These are phyloP conservation scores for Aradophagus sp. DNA, from an alignment of 1,140 invertebrate genomes.

Conservation along the genomic window DNA sequence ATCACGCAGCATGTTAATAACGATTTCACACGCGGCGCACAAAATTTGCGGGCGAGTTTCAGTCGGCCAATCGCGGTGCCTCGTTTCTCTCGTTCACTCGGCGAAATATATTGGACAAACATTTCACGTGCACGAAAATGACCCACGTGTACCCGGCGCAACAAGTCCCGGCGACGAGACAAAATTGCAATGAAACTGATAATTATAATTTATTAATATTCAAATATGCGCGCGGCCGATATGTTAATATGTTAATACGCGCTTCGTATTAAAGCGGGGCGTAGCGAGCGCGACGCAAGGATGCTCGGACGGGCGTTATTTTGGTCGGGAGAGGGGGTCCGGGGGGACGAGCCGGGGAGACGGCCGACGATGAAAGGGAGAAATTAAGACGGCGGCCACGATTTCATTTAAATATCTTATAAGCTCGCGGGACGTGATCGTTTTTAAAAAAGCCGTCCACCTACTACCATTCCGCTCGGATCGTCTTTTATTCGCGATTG, in stretches of 20 bases:
- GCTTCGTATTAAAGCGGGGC: slow-evolving; percentile 47
- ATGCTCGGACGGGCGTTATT: no score
- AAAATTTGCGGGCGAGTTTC: no score
- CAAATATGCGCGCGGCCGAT: slow-evolving; percentile 53
- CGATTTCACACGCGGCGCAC: no score
- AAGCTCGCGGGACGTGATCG: slow-evolving; percentile 42
- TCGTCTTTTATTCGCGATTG: slow-evolving; percentile 36
- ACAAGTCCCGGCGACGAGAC: slow-evolving; percentile 27
- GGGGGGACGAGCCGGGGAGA: slow-evolving; percentile 10
- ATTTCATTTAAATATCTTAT: slow-evolving; percentile 60
- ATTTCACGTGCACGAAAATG: slow-evolving; percentile 47
- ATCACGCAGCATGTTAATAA: no score
- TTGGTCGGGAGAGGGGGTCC: no score
- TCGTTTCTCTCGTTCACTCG: slow-evolving; percentile 6
- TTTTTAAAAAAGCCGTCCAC: slow-evolving; percentile 38
- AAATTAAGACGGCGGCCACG: slow-evolving; percentile 47
- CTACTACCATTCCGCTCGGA: slow-evolving; percentile 26
- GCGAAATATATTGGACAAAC: slow-evolving; percentile 45
- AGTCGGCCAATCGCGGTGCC: background rate
- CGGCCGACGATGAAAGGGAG: slow-evolving; percentile 41
- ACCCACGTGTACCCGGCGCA: slow-evolving; percentile 14
- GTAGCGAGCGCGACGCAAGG: slow-evolving; percentile 33
- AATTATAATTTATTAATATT: slow-evolving; percentile 59
- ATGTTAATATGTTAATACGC: slow-evolving; percentile 55
- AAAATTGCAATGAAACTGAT: slow-evolving; percentile 52